Evolutionary conservation across 2,888 invertebrate genomes (phyloP).

Genomic region (Platycheirus rosarum): DNA sequence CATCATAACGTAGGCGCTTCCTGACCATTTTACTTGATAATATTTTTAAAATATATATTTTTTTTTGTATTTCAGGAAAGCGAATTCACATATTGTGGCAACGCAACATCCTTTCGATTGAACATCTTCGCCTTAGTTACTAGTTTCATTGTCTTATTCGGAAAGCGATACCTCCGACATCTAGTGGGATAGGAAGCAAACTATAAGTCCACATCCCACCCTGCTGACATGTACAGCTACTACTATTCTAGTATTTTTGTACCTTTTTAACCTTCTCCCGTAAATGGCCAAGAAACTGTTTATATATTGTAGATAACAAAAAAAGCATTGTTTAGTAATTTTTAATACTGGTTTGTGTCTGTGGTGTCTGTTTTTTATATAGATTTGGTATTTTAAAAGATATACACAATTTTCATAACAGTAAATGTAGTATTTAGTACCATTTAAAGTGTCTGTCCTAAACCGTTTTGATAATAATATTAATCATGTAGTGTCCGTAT

Average conservation of each 20-base stretch:
- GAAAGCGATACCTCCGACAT: slow-evolving; percentile 75
- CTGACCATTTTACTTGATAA: not conserved
- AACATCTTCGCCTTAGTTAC: slow-evolving; percentile 63
- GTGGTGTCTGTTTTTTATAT: slow-evolving; percentile 19
- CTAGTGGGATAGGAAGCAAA: slow-evolving; percentile 41
- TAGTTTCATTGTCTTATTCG: slow-evolving; percentile 33
- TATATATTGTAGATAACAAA: slow-evolving; percentile 18
- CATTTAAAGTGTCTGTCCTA: too few relatives aligned
- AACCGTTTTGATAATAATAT: too few relatives aligned
- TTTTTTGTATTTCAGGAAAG: slow-evolving; percentile 78
- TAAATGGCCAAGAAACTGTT: slow-evolving; percentile 61
- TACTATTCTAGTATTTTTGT: slow-evolving; percentile 54
- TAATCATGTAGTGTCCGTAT: too few relatives aligned
- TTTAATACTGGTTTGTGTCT: not conserved
- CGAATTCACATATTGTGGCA: slow-evolving; percentile 81
- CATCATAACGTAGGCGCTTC: slow-evolving; percentile 86
- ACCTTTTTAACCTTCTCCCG: slow-evolving; percentile 63
- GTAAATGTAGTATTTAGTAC: too few relatives aligned
- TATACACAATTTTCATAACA: too few relatives aligned
- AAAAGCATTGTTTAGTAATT: not conserved
- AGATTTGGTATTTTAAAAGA: not conserved
- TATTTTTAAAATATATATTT: not conserved
- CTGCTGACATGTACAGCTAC: slow-evolving; percentile 11
- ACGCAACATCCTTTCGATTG: slow-evolving; percentile 78
- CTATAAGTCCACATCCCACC: slow-evolving; percentile 45